Percentiles rank a stretch among this genome's conserved stretches.
These are phyloP conservation scores for Trimorus sp. DNA, from an alignment of 2,888 invertebrate genomes.

Conservation along the genomic window DNA sequence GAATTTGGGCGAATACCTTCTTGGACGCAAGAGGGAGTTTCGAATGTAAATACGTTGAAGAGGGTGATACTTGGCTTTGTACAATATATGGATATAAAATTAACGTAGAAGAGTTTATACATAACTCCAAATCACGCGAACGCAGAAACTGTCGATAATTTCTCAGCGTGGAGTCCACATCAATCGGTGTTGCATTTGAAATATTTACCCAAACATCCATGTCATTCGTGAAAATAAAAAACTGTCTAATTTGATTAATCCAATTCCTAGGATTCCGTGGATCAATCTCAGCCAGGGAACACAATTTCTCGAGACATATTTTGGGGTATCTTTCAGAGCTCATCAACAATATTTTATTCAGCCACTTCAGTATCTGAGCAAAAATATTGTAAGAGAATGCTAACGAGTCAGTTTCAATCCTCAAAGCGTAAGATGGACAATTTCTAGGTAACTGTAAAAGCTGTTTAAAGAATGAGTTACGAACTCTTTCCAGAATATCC, in stretches of 20 bases:
- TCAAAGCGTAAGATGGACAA: too few species aligned
- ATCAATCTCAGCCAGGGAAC: not conserved
- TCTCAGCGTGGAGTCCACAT: not conserved
- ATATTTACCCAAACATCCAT: not conserved
- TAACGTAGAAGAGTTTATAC: not conserved
- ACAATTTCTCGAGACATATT: not conserved
- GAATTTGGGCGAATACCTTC: not conserved
- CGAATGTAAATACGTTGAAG: not conserved
- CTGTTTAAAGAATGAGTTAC: not conserved
- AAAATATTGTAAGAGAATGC: too few species aligned
- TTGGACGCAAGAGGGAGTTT: not conserved
- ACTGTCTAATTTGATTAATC: constrained; percentile 1
- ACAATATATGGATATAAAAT: not conserved
- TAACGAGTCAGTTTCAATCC: too few species aligned
- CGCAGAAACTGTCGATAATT: not conserved
- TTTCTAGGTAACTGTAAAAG: too few species aligned
- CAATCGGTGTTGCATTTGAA: not conserved
- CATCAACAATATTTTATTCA: too few species aligned
- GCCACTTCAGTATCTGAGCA: too few species aligned
- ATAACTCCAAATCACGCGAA: not conserved
- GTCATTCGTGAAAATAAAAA: not conserved
- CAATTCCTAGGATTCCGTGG: not conserved
- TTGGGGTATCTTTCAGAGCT: not conserved
- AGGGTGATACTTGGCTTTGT: not conserved
- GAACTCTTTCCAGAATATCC: not conserved